Evolutionary conservation across 2,888 invertebrate genomes (phyloP), one percentile per base, ranked within the genome.

Genomic region (Drosophila parthenogenetica): DNA sequence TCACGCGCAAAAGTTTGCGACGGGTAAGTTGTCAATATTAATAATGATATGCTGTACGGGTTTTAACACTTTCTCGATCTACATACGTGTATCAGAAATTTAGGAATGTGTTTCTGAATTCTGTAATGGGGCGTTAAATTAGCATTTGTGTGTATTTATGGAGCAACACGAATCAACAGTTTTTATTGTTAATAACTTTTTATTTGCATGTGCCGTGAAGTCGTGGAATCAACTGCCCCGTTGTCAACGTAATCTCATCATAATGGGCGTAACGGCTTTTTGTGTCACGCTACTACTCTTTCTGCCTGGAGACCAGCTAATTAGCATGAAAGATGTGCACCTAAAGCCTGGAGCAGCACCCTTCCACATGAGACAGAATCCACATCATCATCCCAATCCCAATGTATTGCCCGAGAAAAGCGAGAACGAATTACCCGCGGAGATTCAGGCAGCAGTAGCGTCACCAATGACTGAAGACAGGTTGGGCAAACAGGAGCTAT

Each of bases 161-260:
- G 25, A 46, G 45, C 46, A 40, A 25, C 22, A 29, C 8, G 7
- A 29, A 29, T 5, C 29, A 8, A 29, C 7, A 8, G 29, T 29
- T 29, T 29, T 1, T 8, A 29, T 29, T 29, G 29, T 29, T 29
- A 8, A 29, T 29, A 29, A 5, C 29, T 29, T 29, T 8, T 29
- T 35, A 35, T 62, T 39, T 46, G n/a, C n/a, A 29, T 58, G 11
- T 58, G 10, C 1, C 11, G 29, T 16, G 46, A 61, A 97, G 97
- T 94, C 95, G 93, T 97, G 97, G 97, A 97, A 97, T 91, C 96
- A 96, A 80, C 92, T 97, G 62, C 97, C 97, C 16, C 94, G 97
- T 81, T 94, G 97, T 88, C 97, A 97, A 91, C 94, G 96, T 76
- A 96, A 96, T 87, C 93, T 97, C 79, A 93, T 96, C 54, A 95